Evolutionary conservation across 2,888 invertebrate species (phyloP), one percentile per base, ranked within the genome.

Genomic region (Drosophila hamatofila): DNA sequence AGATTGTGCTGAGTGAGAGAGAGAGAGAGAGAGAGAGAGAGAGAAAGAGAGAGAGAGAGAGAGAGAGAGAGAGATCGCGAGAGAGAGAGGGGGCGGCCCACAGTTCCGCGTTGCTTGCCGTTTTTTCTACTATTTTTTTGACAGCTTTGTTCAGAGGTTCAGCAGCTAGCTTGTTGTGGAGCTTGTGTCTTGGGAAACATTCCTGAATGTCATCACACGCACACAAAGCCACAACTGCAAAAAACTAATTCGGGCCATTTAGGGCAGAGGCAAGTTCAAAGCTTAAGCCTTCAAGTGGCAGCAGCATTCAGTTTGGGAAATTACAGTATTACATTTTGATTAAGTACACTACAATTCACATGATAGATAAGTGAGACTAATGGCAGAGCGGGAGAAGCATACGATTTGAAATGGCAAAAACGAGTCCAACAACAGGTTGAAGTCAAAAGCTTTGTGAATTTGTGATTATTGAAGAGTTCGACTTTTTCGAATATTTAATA

Each of bases 231-330:
- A 39, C 33, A 48, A 63, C 37, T 35, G 63, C 41, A 44, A 42
- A 42, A 74, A 79, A 79, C 71, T 78, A 78, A 80, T 78, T 80
- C 77, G 80, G 80, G 71, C 77, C 78, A 78, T 78, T 79, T 78
- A 62, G 80, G 78, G 75, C 77, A 75, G 57, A 75, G 57, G 49
- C 76, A 80, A 71, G 77, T 78, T 80, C 80, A 78, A 75, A 78
- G 76, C 80, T 72, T 72, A 66, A 56, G 75, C 61, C 42, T 62
- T 59, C 41, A 64, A 71, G 69, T 64, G 48, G 49, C 46, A 54
- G 51, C 51, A 55, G 59, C 63, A 71, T 58, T 69, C 66, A 66
- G 69, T 49, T 46, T 64, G 63, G 68, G 63, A 78, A 68, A 62
- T 58, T 39, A 74, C 56, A 70, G 55, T 42, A 75, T 79, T 65